phyloP scores from a whole-genome alignment of 2,113 vertebrate genomes.

The Cathartes aura region DNA sequence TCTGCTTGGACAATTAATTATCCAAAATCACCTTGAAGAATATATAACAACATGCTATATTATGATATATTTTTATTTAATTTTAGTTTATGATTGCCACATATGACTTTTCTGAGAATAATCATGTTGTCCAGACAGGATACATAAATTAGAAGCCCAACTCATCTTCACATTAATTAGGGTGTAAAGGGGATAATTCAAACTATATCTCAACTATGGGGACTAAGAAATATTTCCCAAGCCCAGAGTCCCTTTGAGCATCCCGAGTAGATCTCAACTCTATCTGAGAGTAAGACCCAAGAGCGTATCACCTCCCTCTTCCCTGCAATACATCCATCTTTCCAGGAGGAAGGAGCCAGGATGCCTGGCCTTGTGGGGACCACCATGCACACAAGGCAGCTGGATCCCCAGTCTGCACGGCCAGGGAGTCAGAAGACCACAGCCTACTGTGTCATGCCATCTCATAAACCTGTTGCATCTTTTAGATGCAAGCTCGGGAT shows the following conservation, averaged over 20 bases:
- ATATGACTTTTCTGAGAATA: not conserved
- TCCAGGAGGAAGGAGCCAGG: not conserved
- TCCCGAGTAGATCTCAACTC: accelerated
- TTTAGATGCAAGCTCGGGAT: not conserved
- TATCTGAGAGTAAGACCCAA: not conserved
- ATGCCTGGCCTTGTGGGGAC: not conserved
- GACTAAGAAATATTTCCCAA: not conserved
- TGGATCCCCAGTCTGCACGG: not conserved
- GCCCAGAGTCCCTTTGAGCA: not conserved
- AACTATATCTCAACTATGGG: not conserved
- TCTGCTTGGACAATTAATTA: not conserved
- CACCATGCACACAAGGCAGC: not conserved
- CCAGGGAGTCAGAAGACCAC: not conserved
- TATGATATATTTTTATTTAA: not conserved
- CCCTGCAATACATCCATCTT: not conserved
- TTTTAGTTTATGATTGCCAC: not conserved
- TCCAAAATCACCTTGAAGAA: not conserved
- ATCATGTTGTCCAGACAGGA: not conserved
- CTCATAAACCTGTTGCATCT: not conserved
- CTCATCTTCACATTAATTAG: not conserved
- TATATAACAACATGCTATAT: not conserved
- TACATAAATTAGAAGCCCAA: not conserved
- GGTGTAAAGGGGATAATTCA: not conserved
- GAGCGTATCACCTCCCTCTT: accelerated
- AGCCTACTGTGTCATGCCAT: accelerated